phyloP scores from a whole-genome alignment of 2,113 vertebrate genomes.

The Elephas maximus region DNA sequence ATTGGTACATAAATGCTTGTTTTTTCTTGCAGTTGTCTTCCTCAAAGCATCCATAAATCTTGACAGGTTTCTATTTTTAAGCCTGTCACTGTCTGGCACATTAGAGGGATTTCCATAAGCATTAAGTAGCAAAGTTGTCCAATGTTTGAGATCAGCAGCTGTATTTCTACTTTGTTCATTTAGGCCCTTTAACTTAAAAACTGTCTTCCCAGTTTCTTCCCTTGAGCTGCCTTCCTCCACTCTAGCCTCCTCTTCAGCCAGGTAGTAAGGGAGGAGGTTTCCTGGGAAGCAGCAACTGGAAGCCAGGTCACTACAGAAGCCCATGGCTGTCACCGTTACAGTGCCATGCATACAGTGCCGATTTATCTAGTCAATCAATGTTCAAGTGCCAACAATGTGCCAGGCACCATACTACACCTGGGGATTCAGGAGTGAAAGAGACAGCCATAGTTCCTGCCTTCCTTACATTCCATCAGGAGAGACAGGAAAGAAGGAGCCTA shows the following conservation, averaged over 20 bases:
- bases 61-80: constrained; percentile 83
- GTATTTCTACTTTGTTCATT: not conserved
- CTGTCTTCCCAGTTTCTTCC: not conserved
- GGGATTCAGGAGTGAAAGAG: not conserved
- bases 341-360: not conserved
- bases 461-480: not conserved
- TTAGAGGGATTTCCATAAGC: not conserved
- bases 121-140: not conserved
- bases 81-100: not conserved
- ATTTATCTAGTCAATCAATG: not conserved
- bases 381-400: not conserved
- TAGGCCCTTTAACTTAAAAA: not conserved
- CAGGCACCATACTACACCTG: not conserved
- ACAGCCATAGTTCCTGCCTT: not conserved
- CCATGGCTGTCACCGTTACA: rapidly evolving
- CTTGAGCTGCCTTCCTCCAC: no score
- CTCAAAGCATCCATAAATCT: constrained; percentile 79
- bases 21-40: constrained; percentile 72
- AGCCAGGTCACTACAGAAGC: no score
- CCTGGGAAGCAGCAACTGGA: not conserved
- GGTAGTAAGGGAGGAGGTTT: not conserved
- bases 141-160: not conserved
- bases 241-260: not conserved
- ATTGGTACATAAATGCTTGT: constrained; percentile 82
- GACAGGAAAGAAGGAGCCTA: not conserved